phyloP scores from a whole-genome alignment of 2,113 vertebrate genomes.

The Cheilinus undulatus region DNA sequence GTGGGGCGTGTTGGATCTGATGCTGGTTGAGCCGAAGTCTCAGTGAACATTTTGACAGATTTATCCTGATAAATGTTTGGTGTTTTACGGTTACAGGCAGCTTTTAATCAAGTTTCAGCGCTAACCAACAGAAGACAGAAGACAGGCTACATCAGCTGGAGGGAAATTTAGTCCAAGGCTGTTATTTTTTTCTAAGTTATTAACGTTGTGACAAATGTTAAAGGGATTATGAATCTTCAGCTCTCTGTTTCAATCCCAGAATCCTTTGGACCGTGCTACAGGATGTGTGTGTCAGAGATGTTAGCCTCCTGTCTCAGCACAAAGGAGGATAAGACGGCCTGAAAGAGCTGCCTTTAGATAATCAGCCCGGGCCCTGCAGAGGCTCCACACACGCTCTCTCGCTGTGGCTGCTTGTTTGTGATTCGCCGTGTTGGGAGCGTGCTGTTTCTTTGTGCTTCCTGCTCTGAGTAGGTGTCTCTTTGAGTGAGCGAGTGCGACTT shows the following conservation, averaged over 20 bases:
- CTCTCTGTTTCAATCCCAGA: neutral
- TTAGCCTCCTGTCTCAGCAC: slow-evolving; percentile 15
- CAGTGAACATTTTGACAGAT: too few species aligned
- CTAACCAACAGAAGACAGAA: too few species aligned
- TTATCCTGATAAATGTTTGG: too few species aligned
- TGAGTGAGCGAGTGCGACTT: slow-evolving; percentile 13
- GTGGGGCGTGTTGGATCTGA: too few species aligned
- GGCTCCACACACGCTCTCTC: neutral
- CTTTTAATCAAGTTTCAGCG: too few species aligned
- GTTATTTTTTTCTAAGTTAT: neutral
- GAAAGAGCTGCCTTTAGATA: slow-evolving; percentile 41
- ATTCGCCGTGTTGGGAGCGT: neutral
- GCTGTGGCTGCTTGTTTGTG: neutral
- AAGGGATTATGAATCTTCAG: neutral
- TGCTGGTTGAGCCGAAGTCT: too few species aligned
- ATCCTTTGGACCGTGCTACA: neutral
- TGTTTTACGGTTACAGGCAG: too few species aligned
- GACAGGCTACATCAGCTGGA: too few species aligned
- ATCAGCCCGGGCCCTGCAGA: slow-evolving; percentile 38
- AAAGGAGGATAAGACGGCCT: neutral
- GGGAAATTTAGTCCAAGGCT: too few species aligned
- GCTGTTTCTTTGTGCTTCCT: slow-evolving; percentile 10
- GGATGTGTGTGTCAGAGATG: neutral
- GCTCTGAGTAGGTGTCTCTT: slow-evolving; percentile 23
- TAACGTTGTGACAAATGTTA: neutral